Evolutionary conservation across 2,797 vertebrate genomes (phyloP).

Genomic region (Pteropus rufus): DNA sequence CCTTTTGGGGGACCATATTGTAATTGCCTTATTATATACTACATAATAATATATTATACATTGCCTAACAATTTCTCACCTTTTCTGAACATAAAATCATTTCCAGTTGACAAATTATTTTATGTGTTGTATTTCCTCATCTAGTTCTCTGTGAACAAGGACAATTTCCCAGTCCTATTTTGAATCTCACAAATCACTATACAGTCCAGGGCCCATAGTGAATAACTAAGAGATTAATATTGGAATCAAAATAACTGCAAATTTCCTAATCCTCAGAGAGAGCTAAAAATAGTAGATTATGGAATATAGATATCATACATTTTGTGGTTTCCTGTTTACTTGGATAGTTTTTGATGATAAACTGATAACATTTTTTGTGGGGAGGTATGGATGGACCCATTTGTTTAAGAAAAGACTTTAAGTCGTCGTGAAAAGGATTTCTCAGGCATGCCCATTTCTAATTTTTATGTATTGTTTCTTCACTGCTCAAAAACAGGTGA

Average conservation of each 20-base stretch:
- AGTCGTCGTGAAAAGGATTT: not conserved
- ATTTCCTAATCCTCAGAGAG: not conserved
- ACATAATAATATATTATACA: no score
- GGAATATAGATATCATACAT: not conserved
- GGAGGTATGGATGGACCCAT: not conserved
- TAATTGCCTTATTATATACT: not conserved
- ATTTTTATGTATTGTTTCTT: constrained; percentile 18
- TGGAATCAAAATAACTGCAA: not conserved
- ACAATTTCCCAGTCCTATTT: not conserved
- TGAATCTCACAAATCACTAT: not conserved
- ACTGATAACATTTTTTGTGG: not conserved
- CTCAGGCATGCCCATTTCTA: not conserved
- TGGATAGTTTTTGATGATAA: not conserved
- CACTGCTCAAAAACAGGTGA: not conserved
- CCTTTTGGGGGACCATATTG: not conserved
- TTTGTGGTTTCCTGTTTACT: not conserved
- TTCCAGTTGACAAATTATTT: not conserved
- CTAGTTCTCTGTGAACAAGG: not conserved
- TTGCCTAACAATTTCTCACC: not conserved
- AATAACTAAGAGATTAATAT: not conserved
- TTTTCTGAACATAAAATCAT: not conserved
- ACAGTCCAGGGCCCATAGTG: not conserved
- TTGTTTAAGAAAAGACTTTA: not conserved
- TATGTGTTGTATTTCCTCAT: not conserved
- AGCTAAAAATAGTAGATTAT: not conserved